Conservation (phyloP, 2,797 vertebrate genomes). For the Peromyscus melanophrys region DNA sequence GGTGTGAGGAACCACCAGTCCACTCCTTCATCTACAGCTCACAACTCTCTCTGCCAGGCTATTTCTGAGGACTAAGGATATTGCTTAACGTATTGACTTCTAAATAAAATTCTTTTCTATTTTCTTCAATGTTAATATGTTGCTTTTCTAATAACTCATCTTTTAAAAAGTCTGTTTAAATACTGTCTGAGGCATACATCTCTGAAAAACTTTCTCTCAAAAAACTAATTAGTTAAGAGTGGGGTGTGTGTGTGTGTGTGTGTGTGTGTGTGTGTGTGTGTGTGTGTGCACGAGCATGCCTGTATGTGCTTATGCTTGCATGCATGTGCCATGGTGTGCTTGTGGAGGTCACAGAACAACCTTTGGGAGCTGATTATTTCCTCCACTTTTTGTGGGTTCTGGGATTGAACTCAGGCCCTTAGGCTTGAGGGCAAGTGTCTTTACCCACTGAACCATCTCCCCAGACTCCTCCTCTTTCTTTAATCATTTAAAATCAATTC, state of each 20-base stretch:
- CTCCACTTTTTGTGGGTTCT: neutral
- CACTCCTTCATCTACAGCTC: neutral
- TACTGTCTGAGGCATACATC: neutral
- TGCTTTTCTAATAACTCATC: neutral
- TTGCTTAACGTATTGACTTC: neutral
- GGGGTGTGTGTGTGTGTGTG: neutral
- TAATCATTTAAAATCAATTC: constrained; percentile 44
- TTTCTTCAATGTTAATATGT: neutral
- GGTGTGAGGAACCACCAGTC: neutral
- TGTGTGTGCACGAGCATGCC: rapidly evolving
- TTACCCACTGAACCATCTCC: neutral
- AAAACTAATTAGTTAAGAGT: neutral
- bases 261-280: neutral
- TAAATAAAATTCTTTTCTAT: constrained; percentile 29
- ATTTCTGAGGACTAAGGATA: constrained; percentile 4
- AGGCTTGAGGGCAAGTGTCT: neutral
- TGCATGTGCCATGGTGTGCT: neutral
- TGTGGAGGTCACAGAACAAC: neutral
- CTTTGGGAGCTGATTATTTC: neutral
- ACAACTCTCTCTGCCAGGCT: neutral
- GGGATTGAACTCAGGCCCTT: neutral
- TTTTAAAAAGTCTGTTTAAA: neutral
- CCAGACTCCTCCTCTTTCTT: neutral
- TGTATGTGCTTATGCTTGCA: neutral
- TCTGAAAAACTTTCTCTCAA: neutral